These are phyloP conservation scores for Syngnathoides biaculeatus DNA, from an alignment of 2,113 vertebrate species.

Conservation along the genomic window DNA sequence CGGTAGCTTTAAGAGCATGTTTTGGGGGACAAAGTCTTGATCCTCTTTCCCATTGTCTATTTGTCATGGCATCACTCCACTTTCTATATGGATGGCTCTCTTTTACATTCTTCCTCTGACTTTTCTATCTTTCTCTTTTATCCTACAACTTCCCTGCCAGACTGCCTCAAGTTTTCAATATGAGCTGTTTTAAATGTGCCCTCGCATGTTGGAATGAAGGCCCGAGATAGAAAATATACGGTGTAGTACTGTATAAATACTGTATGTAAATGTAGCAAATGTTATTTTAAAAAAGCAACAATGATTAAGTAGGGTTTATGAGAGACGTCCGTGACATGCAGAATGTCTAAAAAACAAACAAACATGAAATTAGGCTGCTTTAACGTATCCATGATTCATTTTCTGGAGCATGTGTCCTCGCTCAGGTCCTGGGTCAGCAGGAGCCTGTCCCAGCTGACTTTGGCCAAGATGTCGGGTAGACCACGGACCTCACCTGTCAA, in stretches of 20 bases:
- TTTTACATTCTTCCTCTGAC: conserved; percentile 13
- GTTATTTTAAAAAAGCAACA: not conserved
- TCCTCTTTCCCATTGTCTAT: conserved; percentile 32
- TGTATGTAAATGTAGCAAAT: conserved; percentile 27
- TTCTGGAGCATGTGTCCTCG: not conserved
- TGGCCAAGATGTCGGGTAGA: not conserved
- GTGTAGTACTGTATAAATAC: conserved; percentile 6
- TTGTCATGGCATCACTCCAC: conserved; percentile 34
- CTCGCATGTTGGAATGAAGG: conserved; percentile 14
- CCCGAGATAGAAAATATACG: conserved; percentile 5
- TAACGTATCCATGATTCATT: not conserved
- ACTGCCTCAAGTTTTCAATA: conserved; percentile 21
- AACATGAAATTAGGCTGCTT: conserved; percentile 14
- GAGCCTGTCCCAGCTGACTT: not conserved
- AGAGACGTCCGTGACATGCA: conserved; percentile 7
- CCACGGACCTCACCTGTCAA: not conserved
- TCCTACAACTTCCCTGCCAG: conserved; percentile 1
- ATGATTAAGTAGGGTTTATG: not conserved
- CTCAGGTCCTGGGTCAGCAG: not conserved
- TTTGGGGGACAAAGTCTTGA: conserved; percentile 74
- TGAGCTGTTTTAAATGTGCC: conserved; percentile 8
- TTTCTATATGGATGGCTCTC: conserved; percentile 21
- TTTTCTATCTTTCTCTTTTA: conserved; percentile 19
- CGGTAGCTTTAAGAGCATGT: conserved; percentile 90
- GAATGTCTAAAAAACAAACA: not conserved